Conservation (phyloP, 2,113 vertebrate genomes). For the Oxygymnocypris stewartii region DNA sequence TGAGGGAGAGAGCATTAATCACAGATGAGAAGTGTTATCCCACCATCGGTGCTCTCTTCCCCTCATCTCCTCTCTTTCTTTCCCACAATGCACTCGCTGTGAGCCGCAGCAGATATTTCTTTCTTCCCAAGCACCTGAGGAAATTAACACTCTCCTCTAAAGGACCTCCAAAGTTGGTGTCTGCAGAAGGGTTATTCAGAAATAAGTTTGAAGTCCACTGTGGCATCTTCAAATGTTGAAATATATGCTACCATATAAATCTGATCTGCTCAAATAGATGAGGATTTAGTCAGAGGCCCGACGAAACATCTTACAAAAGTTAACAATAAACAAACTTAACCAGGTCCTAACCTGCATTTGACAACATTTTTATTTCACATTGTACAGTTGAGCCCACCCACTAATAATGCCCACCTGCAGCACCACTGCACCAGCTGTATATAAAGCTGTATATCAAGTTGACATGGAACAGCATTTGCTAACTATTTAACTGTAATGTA, state of each 20-base stretch:
- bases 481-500: not conserved
- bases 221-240: constrained; percentile 26
- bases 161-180: constrained; percentile 35
- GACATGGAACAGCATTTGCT: not conserved
- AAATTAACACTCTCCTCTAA: constrained; percentile 48
- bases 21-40: constrained; percentile 47
- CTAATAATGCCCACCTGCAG: not conserved
- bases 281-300: not conserved
- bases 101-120: not conserved
- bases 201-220: constrained; percentile 22
- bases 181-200: constrained; percentile 39
- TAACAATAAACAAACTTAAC: not conserved
- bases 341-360: not conserved
- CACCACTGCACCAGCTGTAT: no score
- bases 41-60: constrained; percentile 34
- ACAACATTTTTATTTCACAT: not conserved
- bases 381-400: not conserved
- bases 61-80: constrained; percentile 1
- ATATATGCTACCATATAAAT: not conserved
- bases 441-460: not conserved
- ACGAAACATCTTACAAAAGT: not conserved
- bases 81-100: constrained; percentile 42
- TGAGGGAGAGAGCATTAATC: constrained; percentile 47
- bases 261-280: not conserved
- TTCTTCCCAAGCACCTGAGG: constrained; percentile 17